Conservation (phyloP, 2,888 invertebrate species). For the Hypolimnas misippus region DNA sequence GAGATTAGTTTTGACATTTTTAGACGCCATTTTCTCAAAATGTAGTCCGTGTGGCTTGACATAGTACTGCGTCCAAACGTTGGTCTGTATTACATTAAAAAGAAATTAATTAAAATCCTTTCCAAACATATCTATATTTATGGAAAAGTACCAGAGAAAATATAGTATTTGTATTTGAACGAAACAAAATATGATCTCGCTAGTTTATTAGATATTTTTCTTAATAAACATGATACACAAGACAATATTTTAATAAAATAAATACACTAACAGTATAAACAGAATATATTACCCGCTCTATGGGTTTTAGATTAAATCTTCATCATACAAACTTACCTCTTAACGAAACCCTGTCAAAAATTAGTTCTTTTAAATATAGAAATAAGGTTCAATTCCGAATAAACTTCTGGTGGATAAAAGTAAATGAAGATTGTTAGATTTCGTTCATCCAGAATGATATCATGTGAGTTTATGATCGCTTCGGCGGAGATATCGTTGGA, state of each 20-base stretch:
- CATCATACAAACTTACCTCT: slow-evolving; percentile 16
- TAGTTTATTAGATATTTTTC: no score
- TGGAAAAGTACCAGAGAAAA: no score
- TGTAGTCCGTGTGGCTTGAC: no score
- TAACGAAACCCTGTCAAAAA: background rate
- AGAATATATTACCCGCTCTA: slow-evolving; percentile 4
- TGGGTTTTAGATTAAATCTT: slow-evolving; percentile 32
- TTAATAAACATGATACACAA: background rate
- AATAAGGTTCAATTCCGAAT: slow-evolving; percentile 10
- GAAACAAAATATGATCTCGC: no score
- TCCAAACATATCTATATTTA: no score
- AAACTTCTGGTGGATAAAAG: slow-evolving; percentile 16
- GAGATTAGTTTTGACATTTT: no score
- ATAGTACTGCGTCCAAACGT: no score
- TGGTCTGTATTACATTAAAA: no score
- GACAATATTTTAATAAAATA: background rate
- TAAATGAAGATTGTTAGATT: slow-evolving; percentile 35
- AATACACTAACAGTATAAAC: background rate
- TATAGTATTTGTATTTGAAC: background rate
- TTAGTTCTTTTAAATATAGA: background rate
- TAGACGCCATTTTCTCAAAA: no score
- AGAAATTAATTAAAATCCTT: no score
- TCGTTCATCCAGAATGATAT: slow-evolving; percentile 36
- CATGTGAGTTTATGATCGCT: slow-evolving; percentile 38
- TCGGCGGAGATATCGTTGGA: slow-evolving; percentile 32